Evolutionary conservation across 2,888 invertebrate genomes (phyloP).

Genomic region (Drosophila neotestacea): DNA sequence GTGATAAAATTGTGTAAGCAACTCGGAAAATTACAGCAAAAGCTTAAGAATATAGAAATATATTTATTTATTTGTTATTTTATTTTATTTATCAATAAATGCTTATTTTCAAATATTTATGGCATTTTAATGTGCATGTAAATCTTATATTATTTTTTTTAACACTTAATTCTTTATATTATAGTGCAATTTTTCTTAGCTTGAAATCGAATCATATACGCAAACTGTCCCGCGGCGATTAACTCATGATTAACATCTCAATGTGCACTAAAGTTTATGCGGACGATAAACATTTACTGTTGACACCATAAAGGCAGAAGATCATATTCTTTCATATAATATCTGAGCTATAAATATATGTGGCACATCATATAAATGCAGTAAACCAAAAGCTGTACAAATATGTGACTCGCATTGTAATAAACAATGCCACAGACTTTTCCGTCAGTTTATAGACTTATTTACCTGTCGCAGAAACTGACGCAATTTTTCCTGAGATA

Average conservation of each 20-base stretch:
- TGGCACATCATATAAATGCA: constrained; percentile 61
- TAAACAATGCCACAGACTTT: constrained; percentile 46
- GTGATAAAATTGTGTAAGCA: background rate
- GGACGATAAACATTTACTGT: constrained; percentile 51
- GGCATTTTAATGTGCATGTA: background rate
- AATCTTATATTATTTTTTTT: constrained; percentile 9
- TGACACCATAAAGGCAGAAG: constrained; percentile 48
- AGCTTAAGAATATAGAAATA: background rate
- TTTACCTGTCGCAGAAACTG: constrained; percentile 61
- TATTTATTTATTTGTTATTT: background rate
- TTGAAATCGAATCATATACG: constrained; percentile 1
- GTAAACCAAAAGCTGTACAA: constrained; percentile 62
- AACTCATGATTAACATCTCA: constrained; percentile 44
- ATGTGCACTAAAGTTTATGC: constrained; percentile 49
- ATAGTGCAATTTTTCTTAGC: background rate
- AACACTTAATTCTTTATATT: constrained; percentile 13
- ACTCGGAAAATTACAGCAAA: background rate
- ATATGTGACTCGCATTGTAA: constrained; percentile 72
- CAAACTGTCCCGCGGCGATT: constrained; percentile 27
- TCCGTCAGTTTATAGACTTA: constrained; percentile 52
- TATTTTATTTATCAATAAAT: constrained; percentile 1
- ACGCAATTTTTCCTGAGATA: constrained; percentile 28
- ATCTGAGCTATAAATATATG: constrained; percentile 42
- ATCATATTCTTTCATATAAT: constrained; percentile 21
- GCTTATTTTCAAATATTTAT: background rate